Conservation (phyloP, 2,113 vertebrate species). For the Xyliphius kryptos region DNA sequence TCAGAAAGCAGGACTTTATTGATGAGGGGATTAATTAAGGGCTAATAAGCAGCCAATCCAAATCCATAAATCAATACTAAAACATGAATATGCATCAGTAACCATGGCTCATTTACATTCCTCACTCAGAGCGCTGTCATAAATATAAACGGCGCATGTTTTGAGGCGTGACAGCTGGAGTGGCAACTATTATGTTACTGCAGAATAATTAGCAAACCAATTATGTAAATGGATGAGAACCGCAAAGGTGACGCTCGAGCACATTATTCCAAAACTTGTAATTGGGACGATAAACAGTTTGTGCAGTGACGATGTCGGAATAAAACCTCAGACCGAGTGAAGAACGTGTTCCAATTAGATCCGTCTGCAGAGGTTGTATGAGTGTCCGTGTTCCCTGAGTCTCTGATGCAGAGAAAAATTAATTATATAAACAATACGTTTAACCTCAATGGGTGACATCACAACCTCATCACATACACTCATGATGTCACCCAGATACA, state of each 20-base stretch:
- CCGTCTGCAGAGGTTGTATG: too few species aligned
- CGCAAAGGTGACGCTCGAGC: slow-evolving; percentile 11
- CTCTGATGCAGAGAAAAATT: too few species aligned
- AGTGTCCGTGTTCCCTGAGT: too few species aligned
- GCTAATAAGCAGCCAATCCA: slow-evolving; percentile 28
- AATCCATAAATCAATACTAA: slow-evolving; percentile 31
- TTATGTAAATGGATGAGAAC: slow-evolving; percentile 34
- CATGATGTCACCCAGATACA: too few species aligned
- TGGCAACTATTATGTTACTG: slow-evolving; percentile 30
- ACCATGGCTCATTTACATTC: slow-evolving; percentile 23
- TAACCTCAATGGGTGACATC: too few species aligned
- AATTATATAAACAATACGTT: too few species aligned
- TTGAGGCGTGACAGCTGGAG: slow-evolving; percentile 34
- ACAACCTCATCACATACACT: too few species aligned
- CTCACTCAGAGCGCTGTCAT: slow-evolving; percentile 16
- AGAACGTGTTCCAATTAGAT: too few species aligned
- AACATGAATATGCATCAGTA: slow-evolving; percentile 18
- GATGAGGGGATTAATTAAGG: slow-evolving; percentile 36
- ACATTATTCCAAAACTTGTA: background rate
- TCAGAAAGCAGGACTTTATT: slow-evolving; percentile 41
- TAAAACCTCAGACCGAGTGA: too few species aligned
- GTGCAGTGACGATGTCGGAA: too few species aligned
- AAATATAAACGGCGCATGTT: slow-evolving; percentile 27
- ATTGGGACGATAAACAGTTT: background rate
- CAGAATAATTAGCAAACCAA: slow-evolving; percentile 35